These are phyloP conservation scores for Sesia bembeciformis DNA, from an alignment of 2,888 invertebrate genomes.

Conservation along the genomic window DNA sequence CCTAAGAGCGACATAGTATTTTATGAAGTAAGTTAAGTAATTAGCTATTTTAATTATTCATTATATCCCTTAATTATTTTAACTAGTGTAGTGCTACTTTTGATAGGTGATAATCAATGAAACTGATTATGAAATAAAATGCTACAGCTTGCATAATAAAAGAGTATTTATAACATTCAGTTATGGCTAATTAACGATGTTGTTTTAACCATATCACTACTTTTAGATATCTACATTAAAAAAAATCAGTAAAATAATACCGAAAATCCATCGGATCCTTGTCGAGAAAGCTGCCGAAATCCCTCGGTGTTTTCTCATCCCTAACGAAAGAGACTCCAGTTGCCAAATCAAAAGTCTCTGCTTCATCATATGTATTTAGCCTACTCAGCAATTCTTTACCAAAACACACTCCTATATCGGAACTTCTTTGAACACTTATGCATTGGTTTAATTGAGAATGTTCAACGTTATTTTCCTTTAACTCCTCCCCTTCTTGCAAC, in stretches of 20 bases:
- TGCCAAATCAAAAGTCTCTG: constrained; percentile 78
- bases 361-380: constrained; percentile 78
- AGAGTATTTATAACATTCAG: no score
- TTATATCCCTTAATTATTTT: no score
- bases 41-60: no score
- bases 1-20: constrained; percentile 34
- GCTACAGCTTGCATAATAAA: no score
- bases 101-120: no score
- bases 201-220: no score
- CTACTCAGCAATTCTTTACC: constrained; percentile 80
- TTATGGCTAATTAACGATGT: no score
- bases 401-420: constrained; percentile 76
- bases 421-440: constrained; percentile 43
- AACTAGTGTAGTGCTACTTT: no score
- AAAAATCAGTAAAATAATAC: constrained; percentile 33
- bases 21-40: no score
- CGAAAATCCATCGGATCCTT: constrained; percentile 84
- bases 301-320: constrained; percentile 78
- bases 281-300: constrained; percentile 79
- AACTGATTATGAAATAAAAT: no score
- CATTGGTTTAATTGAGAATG: constrained; percentile 54
- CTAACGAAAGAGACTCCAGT: constrained; percentile 78
- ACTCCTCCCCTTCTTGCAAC: constrained; percentile 49
- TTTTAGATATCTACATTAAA: neutral
- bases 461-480: constrained; percentile 44